Evolutionary conservation across 2,888 invertebrate genomes (phyloP), one percentile per base, ranked within the genome.

Genomic region (Hedya salicella): DNA sequence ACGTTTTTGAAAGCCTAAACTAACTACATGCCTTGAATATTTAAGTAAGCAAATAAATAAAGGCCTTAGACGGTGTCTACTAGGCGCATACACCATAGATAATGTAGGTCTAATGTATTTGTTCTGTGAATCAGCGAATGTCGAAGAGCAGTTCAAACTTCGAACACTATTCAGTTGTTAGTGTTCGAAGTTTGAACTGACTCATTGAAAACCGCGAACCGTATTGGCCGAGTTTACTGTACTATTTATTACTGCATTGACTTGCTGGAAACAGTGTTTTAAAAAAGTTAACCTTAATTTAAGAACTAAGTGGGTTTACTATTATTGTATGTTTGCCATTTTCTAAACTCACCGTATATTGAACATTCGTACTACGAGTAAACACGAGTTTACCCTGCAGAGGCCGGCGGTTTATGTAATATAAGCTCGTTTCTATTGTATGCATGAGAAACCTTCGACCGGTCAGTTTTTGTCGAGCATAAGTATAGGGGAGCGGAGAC

Each of bases 401-500:
- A 25, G 25, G 4, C 25, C 5, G 25, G 25, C 6, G 25, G 25
- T 25, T 25, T 6, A 25, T n/a, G n/a, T n/a, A n/a, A n/a, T n/a
- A n/a, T n/a, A n/a, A n/a, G n/a, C n/a, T n/a, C n/a, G n/a, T n/a
- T n/a, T n/a, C n/a, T n/a, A n/a, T n/a, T n/a, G 0, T 19, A 19
- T 52, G 13, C 3, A 21, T 36, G 14, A 39, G 17, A 44, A 14
- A 52, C 42, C 49, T 65, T 17, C 62, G 56, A 62, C 52, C 32
- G 30, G 40, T 30, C 42, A 21, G n/a, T 67, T 67, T 48, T 50
- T 53, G 69, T 69, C 5, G 75, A 69, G n/a, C 71, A 68, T 71
- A 72, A 76, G 80, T 70, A 75, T 78, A 88, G 88, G 89, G 90
- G 88, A 88, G 88, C 88, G 89, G 87, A 82, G 79, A 74, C 78